Percentiles rank a stretch among this genome's conserved stretches.
Evolutionary conservation across 1,140 invertebrate species (phyloP).

Genomic region (Lepidurus couesii): DNA sequence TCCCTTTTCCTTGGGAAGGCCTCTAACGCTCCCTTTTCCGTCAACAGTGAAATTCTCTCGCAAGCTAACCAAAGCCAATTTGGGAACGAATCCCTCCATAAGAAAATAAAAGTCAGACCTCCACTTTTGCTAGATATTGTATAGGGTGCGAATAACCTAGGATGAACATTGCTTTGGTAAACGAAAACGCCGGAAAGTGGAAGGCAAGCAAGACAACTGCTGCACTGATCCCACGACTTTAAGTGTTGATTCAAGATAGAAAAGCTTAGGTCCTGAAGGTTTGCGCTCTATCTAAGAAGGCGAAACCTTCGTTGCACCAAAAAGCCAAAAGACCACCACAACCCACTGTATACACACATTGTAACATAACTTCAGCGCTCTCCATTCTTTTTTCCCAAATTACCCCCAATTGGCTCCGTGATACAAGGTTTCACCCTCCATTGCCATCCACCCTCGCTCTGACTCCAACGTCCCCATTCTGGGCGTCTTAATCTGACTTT

Average conservation of each 20-base stretch:
- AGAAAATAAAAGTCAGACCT: no score
- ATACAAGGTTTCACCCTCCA: conserved; percentile 14
- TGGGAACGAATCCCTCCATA: no score
- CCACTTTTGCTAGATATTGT: no score
- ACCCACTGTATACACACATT: no score
- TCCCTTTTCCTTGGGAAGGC: neutral
- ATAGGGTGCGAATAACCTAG: no score
- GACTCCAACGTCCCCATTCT: neutral
- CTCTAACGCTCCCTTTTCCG: neutral
- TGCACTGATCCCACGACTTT: neutral
- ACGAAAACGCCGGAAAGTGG: neutral
- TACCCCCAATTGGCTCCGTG: neutral
- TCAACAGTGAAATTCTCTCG: neutral
- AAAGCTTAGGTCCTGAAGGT: neutral
- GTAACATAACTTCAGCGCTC: neutral
- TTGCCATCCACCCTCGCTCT: conserved; percentile 8
- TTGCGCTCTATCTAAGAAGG: neutral
- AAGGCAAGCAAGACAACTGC: neutral
- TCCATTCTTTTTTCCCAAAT: neutral
- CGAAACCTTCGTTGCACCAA: neutral
- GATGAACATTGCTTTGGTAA: no score
- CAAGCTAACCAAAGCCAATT: no score
- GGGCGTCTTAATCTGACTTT: neutral
- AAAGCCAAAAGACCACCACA: neutral
- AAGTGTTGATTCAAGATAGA: conserved; percentile 13